Percentiles rank a stretch among this genome's conserved stretches.
Conservation (phyloP, 2,113 vertebrate species). For the Tinamus guttatus region DNA sequence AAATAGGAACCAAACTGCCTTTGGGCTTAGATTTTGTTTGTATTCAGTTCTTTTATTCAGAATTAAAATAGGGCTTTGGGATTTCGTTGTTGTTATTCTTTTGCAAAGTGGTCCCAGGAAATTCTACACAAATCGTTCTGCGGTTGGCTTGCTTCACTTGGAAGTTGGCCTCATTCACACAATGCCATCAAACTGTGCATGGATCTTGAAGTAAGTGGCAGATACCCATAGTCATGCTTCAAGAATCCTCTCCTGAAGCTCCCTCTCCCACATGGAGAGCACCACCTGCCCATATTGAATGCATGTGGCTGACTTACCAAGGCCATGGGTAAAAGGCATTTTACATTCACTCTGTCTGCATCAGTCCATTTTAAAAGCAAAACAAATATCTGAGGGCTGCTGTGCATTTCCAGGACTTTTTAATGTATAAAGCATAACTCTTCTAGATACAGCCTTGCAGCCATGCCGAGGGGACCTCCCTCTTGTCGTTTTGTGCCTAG, state of each 20-base stretch:
- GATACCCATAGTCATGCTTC: background rate
- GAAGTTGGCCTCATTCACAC: background rate
- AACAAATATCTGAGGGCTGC: background rate
- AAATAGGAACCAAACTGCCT: background rate
- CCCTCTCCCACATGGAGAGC: background rate
- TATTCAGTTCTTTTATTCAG: background rate
- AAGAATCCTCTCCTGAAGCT: background rate
- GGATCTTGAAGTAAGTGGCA: background rate
- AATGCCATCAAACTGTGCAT: background rate
- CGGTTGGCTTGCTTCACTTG: background rate
- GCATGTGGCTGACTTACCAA: background rate
- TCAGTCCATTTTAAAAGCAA: background rate
- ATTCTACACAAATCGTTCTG: background rate
- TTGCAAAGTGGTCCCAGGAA: background rate
- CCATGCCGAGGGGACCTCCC: background rate
- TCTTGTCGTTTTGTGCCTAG: slow-evolving; percentile 16
- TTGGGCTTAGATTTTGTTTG: slow-evolving; percentile 9
- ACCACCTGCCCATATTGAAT: background rate
- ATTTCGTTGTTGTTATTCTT: background rate
- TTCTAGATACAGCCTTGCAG: background rate
- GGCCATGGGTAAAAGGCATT: background rate
- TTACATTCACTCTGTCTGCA: background rate
- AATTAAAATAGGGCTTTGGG: background rate
- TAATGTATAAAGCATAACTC: background rate
- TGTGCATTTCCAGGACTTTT: background rate